Percentiles rank a stretch among this genome's conserved stretches.
These are phyloP conservation scores for Centruroides sculpturatus DNA, from an alignment of 1,140 invertebrate genomes.

Conservation along the genomic window DNA sequence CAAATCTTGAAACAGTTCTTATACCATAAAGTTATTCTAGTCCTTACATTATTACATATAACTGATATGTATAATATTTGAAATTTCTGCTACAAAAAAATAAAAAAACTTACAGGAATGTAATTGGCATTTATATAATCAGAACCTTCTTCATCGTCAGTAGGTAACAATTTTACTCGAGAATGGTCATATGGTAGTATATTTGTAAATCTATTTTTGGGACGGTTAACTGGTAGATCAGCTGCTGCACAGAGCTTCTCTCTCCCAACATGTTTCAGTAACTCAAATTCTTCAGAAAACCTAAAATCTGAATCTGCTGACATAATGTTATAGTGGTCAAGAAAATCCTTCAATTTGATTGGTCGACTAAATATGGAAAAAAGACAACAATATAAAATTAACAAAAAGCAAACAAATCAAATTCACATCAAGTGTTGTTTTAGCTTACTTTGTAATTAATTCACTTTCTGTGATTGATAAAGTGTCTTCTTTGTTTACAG, in stretches of 20 bases:
- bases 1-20: too few species aligned
- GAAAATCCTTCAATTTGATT: constrained; percentile 76
- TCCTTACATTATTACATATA: not conserved
- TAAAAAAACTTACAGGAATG: constrained; percentile 42
- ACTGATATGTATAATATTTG: not conserved
- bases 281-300: constrained; percentile 97
- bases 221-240: constrained; percentile 85
- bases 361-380: constrained; percentile 45
- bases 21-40: too few species aligned
- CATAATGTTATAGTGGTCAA: constrained; percentile 88
- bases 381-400: not conserved
- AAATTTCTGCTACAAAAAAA: not conserved
- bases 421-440: not conserved
- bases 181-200: constrained; percentile 97
- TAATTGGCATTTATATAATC: constrained; percentile 97
- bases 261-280: constrained; percentile 83
- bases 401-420: not conserved
- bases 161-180: constrained; percentile 82
- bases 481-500: constrained; percentile 16
- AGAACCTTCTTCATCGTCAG: constrained; percentile 90
- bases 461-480: constrained; percentile 20
- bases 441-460: constrained; percentile 12
- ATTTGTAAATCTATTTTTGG: constrained; percentile 98
- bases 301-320: constrained; percentile 94
- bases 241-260: constrained; percentile 78